A percentile compares a stretch with the other conserved stretches of the same genome.
These are phyloP conservation scores for Hippotragus niger DNA, from an alignment of 2,113 vertebrate species.

Conservation along the genomic window DNA sequence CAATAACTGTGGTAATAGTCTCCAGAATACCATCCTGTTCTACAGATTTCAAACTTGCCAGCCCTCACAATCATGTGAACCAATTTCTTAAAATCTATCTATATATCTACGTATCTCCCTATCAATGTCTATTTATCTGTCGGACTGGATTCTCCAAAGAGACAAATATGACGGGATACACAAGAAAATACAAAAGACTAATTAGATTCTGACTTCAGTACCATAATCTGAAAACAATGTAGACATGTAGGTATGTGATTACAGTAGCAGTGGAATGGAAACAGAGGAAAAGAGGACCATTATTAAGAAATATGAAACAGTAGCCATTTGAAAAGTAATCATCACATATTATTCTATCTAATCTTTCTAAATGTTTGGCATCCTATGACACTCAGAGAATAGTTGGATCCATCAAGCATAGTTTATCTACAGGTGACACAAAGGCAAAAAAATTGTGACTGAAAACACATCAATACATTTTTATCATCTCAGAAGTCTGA, in stretches of 20 bases:
- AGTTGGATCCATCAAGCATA: neutral
- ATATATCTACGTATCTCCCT: neutral
- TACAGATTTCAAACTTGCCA: neutral
- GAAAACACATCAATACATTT: neutral
- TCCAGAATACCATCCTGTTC: neutral
- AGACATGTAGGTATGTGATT: neutral
- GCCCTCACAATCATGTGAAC: neutral
- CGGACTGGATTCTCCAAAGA: neutral
- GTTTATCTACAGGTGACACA: neutral
- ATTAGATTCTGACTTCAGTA: neutral
- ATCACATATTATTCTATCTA: neutral
- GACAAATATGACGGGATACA: neutral
- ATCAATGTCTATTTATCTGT: neutral
- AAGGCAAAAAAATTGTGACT: neutral
- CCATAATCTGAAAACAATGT: neutral
- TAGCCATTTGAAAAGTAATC: neutral
- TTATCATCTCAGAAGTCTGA: neutral
- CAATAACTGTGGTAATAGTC: neutral
- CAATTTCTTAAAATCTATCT: neutral
- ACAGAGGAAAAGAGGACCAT: neutral
- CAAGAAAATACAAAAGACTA: neutral
- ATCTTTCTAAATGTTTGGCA: neutral
- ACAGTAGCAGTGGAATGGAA: neutral
- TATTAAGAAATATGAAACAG: slow-evolving; percentile 7
- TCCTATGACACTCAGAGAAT: neutral